Percentiles rank a stretch among this genome's conserved stretches.
Conservation (phyloP, 2,888 invertebrate genomes). For the Rhagium mordax region DNA sequence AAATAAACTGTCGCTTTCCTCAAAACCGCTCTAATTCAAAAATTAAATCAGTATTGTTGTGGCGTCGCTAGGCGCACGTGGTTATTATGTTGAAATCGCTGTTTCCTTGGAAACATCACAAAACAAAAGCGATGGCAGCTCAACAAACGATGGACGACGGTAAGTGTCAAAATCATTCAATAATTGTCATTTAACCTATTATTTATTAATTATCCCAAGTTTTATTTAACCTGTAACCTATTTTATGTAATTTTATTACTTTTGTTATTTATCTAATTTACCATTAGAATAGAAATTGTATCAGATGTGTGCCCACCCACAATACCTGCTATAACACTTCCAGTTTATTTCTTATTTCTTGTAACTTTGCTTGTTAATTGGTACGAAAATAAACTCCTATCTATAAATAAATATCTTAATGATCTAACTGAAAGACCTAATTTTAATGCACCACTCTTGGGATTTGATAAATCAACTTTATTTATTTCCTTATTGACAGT, state of each 20-base stretch:
- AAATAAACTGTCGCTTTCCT: slow-evolving; percentile 17
- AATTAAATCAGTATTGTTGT: slow-evolving; percentile 23
- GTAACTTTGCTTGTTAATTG: slow-evolving; percentile 42
- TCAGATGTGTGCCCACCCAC: slow-evolving; percentile 46
- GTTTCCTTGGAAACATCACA: slow-evolving; percentile 70
- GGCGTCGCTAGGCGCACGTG: slow-evolving; percentile 53
- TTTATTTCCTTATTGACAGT: slow-evolving; percentile 21
- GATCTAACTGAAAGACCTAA: slow-evolving; percentile 25
- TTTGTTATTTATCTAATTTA: neutral
- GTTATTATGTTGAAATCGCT: slow-evolving; percentile 60
- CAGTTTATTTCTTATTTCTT: slow-evolving; percentile 34
- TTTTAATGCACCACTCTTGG: slow-evolving; percentile 16
- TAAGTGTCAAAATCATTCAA: slow-evolving; percentile 52
- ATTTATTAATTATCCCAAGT: slow-evolving; percentile 5
- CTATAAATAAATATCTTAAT: slow-evolving; percentile 28
- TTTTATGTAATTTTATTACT: neutral
- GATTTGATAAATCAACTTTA: slow-evolving; percentile 6
- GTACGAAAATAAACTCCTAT: slow-evolving; percentile 47
- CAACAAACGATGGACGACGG: slow-evolving; percentile 66
- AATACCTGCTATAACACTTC: slow-evolving; percentile 44
- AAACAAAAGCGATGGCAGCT: slow-evolving; percentile 64
- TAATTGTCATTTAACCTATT: slow-evolving; percentile 25
- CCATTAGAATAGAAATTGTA: slow-evolving; percentile 1
- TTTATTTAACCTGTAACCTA: neutral
- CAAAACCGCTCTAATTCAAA: slow-evolving; percentile 20